Conservation (phyloP, 2,113 vertebrate species). For the Bubalus kerabau region DNA sequence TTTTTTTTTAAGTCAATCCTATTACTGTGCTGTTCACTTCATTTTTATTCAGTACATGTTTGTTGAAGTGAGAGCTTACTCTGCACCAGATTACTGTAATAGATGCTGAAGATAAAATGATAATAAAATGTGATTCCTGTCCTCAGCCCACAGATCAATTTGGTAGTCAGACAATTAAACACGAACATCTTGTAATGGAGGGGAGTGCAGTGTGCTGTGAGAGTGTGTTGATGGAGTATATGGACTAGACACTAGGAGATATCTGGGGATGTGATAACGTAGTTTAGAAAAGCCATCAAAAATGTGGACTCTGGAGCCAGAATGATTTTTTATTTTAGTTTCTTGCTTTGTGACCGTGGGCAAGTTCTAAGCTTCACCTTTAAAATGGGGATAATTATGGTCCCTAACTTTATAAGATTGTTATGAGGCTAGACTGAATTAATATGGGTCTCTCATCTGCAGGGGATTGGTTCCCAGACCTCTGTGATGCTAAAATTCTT, state of each 20-base stretch:
- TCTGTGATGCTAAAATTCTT: background rate
- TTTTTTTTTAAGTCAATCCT: background rate
- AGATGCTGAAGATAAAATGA: background rate
- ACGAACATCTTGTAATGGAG: background rate
- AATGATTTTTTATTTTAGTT: background rate
- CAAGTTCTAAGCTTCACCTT: background rate
- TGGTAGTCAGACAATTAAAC: background rate
- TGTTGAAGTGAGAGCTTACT: background rate
- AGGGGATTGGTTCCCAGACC: background rate
- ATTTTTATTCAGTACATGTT: background rate
- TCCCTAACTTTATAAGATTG: background rate
- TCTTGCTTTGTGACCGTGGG: background rate
- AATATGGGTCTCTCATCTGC: background rate
- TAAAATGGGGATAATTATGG: background rate
- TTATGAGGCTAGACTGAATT: background rate
- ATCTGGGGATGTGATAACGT: background rate
- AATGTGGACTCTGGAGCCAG: background rate
- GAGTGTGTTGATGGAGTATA: background rate
- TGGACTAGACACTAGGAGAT: background rate
- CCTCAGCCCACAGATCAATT: background rate
- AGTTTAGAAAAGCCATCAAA: background rate
- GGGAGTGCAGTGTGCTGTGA: background rate
- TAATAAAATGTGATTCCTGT: background rate
- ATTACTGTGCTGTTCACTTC: background rate
- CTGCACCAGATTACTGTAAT: background rate